Evolutionary conservation across 2,113 vertebrate species (phyloP).

Genomic region (Larimichthys polyactis): DNA sequence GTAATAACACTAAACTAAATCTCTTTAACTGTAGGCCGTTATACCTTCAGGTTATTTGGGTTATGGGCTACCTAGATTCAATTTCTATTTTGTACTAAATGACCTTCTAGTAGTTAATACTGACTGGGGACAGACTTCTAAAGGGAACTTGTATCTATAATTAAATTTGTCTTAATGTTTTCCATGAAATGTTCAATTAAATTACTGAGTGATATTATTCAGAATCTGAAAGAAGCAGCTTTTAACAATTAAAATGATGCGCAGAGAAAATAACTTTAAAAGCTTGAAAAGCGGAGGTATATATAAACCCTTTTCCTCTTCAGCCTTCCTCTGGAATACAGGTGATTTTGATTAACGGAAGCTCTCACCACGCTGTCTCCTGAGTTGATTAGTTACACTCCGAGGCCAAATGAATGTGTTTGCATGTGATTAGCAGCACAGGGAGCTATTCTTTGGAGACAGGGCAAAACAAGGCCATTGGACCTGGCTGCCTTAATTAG

Average conservation of each 20-base stretch:
- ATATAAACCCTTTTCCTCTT: neutral
- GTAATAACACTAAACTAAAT: slow-evolving; percentile 35
- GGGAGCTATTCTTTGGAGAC: slow-evolving; percentile 63
- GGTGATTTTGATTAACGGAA: slow-evolving; percentile 62
- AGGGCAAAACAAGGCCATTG: slow-evolving; percentile 64
- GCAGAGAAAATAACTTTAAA: slow-evolving; percentile 11
- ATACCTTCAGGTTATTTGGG: slow-evolving; percentile 41
- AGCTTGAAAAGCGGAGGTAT: neutral
- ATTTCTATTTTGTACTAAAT: neutral
- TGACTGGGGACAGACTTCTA: neutral
- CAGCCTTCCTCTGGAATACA: slow-evolving; percentile 30
- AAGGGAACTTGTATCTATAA: neutral
- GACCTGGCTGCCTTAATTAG: slow-evolving; percentile 76
- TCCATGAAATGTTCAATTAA: neutral
- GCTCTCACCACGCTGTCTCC: slow-evolving; percentile 45
- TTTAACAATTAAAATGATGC: slow-evolving; percentile 29
- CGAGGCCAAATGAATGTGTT: slow-evolving; percentile 66
- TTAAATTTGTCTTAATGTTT: slow-evolving; percentile 3
- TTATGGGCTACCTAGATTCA: neutral
- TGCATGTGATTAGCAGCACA: slow-evolving; percentile 71
- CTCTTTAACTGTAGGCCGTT: neutral
- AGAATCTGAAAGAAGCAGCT: neutral
- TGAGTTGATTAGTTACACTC: slow-evolving; percentile 60
- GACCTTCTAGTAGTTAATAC: neutral
- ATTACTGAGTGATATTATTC: neutral